These are phyloP conservation scores for Uria lomvia DNA, from an alignment of 2,113 vertebrate species.

Conservation along the genomic window DNA sequence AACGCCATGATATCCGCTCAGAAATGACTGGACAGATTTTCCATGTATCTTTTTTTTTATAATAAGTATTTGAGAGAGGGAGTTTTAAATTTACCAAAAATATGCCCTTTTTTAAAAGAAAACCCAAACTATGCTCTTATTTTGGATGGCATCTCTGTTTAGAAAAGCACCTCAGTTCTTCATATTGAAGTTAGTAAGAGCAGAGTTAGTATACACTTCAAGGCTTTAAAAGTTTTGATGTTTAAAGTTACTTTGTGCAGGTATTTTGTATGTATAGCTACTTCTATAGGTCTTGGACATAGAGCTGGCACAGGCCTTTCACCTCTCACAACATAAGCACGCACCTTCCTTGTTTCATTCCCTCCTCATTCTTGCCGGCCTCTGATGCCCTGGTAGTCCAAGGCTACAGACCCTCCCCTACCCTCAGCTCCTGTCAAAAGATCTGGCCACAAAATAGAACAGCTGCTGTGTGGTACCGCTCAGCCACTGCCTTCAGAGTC, in stretches of 20 bases:
- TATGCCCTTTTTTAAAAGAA: background rate
- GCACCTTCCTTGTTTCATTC: background rate
- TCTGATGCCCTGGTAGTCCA: background rate
- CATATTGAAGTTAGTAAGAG: background rate
- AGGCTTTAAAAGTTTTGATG: background rate
- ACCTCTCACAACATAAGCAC: background rate
- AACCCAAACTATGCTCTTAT: background rate
- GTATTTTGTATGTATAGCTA: background rate
- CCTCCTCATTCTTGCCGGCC: rapidly evolving
- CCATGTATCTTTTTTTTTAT: background rate
- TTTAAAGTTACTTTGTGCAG: background rate
- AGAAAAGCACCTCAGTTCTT: background rate
- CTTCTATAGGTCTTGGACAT: background rate
- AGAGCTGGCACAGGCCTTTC: background rate
- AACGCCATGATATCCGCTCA: background rate
- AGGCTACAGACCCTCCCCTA: background rate
- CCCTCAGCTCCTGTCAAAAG: background rate
- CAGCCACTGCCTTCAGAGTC: background rate
- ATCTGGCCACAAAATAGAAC: background rate
- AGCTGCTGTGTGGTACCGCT: background rate
- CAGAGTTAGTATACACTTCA: background rate
- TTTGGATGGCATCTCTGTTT: background rate
- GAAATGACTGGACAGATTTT: background rate
- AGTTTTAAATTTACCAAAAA: background rate
- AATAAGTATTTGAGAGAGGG: background rate